These are phyloP conservation scores for Melinaea menophilus DNA, from an alignment of 2,888 invertebrate species.

Conservation along the genomic window DNA sequence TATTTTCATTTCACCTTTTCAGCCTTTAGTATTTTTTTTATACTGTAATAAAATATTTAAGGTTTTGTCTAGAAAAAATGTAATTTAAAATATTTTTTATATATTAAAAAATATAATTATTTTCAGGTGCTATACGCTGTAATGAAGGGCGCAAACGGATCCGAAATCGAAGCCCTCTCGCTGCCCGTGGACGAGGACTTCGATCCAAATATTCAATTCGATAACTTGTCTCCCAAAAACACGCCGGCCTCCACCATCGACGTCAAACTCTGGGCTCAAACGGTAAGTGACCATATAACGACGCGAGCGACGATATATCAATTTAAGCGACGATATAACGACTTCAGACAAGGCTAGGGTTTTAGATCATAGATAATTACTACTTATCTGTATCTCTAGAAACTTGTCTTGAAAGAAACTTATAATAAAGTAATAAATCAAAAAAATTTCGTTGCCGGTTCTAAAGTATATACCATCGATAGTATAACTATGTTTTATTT, in stretches of 20 bases:
- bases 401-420: too few relatives aligned
- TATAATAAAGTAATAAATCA: too few relatives aligned
- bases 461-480: background rate
- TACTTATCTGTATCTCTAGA: background rate
- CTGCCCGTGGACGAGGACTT: constrained; percentile 82
- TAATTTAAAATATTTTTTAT: too few relatives aligned
- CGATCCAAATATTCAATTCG: constrained; percentile 83
- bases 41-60: too few relatives aligned
- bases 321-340: background rate
- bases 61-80: too few relatives aligned
- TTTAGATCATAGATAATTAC: background rate
- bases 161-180: constrained; percentile 74
- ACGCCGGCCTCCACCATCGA: constrained; percentile 65
- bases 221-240: constrained; percentile 80
- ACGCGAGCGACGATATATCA: background rate
- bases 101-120: too few relatives aligned
- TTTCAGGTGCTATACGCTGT: constrained; percentile 79
- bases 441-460: too few relatives aligned
- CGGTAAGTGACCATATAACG: constrained; percentile 45
- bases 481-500: too few relatives aligned
- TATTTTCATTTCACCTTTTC: constrained; percentile 13
- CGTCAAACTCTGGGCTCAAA: constrained; percentile 73
- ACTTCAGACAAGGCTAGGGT: too few relatives aligned
- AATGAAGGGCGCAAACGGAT: constrained; percentile 74
- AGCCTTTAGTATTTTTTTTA: too few relatives aligned